Evolutionary conservation across 2,888 invertebrate genomes (phyloP), one percentile per base, ranked within the genome.

Genomic region (Andrena praecox): DNA sequence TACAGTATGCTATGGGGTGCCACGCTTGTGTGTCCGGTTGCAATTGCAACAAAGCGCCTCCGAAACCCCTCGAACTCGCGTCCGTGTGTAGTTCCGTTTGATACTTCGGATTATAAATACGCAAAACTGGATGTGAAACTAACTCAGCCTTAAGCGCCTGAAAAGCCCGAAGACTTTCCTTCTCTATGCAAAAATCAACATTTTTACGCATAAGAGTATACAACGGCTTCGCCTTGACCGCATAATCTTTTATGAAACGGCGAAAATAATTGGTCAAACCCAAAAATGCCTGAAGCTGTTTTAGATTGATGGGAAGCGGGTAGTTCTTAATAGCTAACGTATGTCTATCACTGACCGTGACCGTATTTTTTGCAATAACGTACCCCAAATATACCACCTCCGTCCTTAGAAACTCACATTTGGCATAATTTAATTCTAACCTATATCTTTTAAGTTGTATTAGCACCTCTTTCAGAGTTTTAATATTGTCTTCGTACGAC

Each of bases 351-450:
- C 20, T 29, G 10, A 33, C 2, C 0, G 33, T 33, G 12, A 68
- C 20, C 2, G 10, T 33, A 1, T 31, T 33, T 2, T 31, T 5
- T 1, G 20, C 2, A 2, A 68, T 52, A n/a, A 33, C 6, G 20
- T 20, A 69, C 0, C 69, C 20, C 12, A 69, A 5, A 12, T n/a
- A 69, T 33, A 56, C 73, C 67, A 87, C 76, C 54, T 81, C 74
- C 31, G 3, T 33, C 16, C 12, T 12, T 20, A 48, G 8, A 27
- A 27, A 27, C 2, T 27, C 27, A 27, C 27, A 27, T 27, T 27
- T 27, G 27, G 27, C 27, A 27, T 27, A 27, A 2, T 27, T 27
- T 27, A 27, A 27, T 2, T 27, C 27, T 27, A 27, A 27, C 2
- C 27, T 27, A 27, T 27, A 2, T 27, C 27, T 27, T 27, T 27